These are phyloP conservation scores for Sphaerophoria rueppellii DNA, from an alignment of 2,888 invertebrate species.

Conservation along the genomic window DNA sequence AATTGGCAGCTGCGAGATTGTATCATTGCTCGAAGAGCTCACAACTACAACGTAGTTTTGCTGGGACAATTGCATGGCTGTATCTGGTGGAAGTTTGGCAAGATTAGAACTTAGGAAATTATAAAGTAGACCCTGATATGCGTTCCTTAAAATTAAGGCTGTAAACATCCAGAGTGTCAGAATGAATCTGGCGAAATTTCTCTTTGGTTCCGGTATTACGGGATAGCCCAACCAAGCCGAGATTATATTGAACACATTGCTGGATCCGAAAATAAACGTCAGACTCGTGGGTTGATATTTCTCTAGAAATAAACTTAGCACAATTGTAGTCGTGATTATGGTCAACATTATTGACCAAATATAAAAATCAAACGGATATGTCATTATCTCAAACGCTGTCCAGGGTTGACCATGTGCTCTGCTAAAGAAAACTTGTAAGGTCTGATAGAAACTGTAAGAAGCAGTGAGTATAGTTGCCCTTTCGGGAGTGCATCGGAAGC, in stretches of 20 bases:
- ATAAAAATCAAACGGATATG: conserved; percentile 74
- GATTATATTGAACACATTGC: conserved; percentile 34
- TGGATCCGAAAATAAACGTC: conserved; percentile 44
- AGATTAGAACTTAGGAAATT: conserved; percentile 71
- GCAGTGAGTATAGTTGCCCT: conserved; percentile 70
- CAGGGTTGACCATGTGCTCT: conserved; percentile 61
- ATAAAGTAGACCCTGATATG: conserved; percentile 74
- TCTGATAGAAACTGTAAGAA: conserved; percentile 76
- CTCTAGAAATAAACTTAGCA: conserved; percentile 13
- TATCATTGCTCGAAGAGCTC: conserved; percentile 68
- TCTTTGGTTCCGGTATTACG: conserved; percentile 38
- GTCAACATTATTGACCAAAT: conserved; percentile 72
- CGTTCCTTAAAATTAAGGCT: conserved; percentile 67
- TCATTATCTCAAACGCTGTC: conserved; percentile 74
- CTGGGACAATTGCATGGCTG: conserved; percentile 53
- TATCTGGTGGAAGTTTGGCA: conserved; percentile 65
- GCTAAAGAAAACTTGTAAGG: conserved; percentile 72
- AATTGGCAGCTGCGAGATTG: conserved; percentile 14
- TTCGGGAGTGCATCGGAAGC: conserved; percentile 73
- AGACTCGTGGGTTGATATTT: conserved; percentile 14
- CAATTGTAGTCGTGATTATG: conserved; percentile 33
- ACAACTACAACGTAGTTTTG: conserved; percentile 68
- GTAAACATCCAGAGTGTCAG: conserved; percentile 70
- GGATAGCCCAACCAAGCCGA: conserved; percentile 62
- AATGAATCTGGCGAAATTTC: conserved; percentile 73